These are phyloP conservation scores for Illadopsis cleaveri DNA, from an alignment of 2,113 vertebrate genomes.

Conservation along the genomic window DNA sequence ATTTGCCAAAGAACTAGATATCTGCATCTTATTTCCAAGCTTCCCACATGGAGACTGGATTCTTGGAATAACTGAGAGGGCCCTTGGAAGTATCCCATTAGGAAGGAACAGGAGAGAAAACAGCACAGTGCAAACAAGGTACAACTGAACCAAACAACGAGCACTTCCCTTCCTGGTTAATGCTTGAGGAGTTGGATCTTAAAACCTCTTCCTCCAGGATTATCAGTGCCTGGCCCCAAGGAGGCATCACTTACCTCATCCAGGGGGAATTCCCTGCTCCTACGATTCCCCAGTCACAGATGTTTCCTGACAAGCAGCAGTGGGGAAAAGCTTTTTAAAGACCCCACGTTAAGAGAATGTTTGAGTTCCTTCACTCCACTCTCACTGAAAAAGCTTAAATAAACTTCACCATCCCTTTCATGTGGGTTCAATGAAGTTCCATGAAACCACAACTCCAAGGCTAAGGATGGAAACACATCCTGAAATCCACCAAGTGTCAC, in stretches of 20 bases:
- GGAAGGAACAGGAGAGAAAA: not conserved
- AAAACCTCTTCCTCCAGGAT: not conserved
- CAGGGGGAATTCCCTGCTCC: not conserved
- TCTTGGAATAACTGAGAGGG: not conserved
- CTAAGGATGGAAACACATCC: fast-evolving
- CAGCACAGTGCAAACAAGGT: not conserved
- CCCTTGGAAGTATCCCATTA: not conserved
- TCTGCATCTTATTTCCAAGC: not conserved
- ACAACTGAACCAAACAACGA: not conserved
- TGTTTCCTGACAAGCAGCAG: not conserved
- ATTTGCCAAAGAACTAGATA: not conserved
- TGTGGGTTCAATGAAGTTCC: not conserved
- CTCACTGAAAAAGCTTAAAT: not conserved
- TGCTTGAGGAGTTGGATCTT: not conserved
- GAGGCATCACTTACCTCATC: not conserved
- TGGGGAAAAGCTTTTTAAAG: not conserved
- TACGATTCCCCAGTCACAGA: fast-evolving
- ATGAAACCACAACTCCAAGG: not conserved
- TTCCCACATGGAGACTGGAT: fast-evolving
- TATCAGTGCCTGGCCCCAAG: not conserved
- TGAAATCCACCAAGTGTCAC: not conserved
- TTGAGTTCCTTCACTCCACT: not conserved
- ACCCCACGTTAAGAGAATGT: fast-evolving
- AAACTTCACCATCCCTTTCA: not conserved
- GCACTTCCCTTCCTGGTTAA: not conserved